Evolutionary conservation across 2,113 vertebrate species (phyloP), one percentile per base, ranked within the genome.

Genomic region (Semnornis frantzii): DNA sequence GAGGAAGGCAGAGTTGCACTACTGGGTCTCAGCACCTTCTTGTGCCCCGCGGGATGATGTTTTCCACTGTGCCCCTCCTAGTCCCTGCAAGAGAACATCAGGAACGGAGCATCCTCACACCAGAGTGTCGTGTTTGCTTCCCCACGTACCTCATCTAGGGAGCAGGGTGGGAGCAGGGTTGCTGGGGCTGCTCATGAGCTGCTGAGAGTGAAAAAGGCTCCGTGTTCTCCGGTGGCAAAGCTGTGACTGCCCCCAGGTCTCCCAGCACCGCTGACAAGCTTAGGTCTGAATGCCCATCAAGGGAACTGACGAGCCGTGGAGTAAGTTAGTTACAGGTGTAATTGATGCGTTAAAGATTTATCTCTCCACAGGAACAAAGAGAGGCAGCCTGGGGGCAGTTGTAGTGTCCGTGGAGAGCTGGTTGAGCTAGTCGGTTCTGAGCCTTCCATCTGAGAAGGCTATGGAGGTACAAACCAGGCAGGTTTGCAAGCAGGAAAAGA

Each of bases 81-180:
- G 30, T 9, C 25, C 37, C 42, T 5, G 19, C 0, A 8, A 60
- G 27, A 3, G 7, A 30, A 8, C 7, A 1, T 7, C 54, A 13
- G 59, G 48, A 55, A 0, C 64, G 33, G 42, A 57, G 70, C 85
- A 55, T 31, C 70, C 70, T 66, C 70, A 10, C 34, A 7, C 21
- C 25, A 0, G 6, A 12, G 55, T 1, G 3, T 1, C n/a, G 8
- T 4, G 4, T 10, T 20, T 1, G 0, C 52, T 13, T 46, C 71
- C 34, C 34, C 62, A 5, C 3, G 0, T 8, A 58, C 52, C 33
- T 70, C 4, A 0, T 20, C 87, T 8, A n/a, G 0, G 3, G 3
- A 12, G 37, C 68, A 27, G 6, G 57, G 7, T 0, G 0, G 48
- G 27, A 75, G 5, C 16, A 0, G 3, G 8, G 12, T 76, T 60